Evolutionary conservation across 2,113 vertebrate species (phyloP), one percentile per base, ranked within the genome.

Genomic region (Tor tambroides): DNA sequence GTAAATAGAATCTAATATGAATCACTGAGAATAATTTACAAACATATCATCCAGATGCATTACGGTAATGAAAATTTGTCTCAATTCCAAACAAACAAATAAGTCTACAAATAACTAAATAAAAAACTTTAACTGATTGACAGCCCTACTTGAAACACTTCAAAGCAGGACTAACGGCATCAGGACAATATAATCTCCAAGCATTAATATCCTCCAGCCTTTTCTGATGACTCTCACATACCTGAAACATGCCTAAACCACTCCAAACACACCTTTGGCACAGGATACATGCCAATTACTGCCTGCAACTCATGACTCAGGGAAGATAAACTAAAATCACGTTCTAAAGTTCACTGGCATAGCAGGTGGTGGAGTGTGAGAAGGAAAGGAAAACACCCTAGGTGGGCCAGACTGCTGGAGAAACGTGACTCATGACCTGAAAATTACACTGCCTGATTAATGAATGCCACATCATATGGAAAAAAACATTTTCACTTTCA

Each of bases 221-320:
- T 59, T 6, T 41, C 32, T 61, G 8, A 54, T 6, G 23, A 43
- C 35, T 61, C 75, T 61, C 75, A 32, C 88, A 84, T 67, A 86
- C 65, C 54, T 59, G 51, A 86, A 86, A 79, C 84, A 88, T 43
- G 65, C 71, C 72, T 83, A 51, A 84, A 86, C 80, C 85, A 43
- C 81, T 84, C 82, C 65, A 87, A 83, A 89, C 80, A 80, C 67
- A 83, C 82, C 85, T 87, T 82, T 77, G 75, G 82, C 75, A 80
- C 43, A 69, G 35, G 54, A 79, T 12, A 38, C 83, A 77, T 2
- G 76, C 72, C 32, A 59, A 76, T 87, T 84, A 88, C 88, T 54
- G 80, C 49, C 46, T 32, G 43, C 19, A 43, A 85, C 76, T 86
- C 67, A 86, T 88, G 72, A 83, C 75, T 87, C 76, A 80, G 82